Conservation (phyloP, 2,797 vertebrate species). For the Tokudaia muenninki region DNA sequence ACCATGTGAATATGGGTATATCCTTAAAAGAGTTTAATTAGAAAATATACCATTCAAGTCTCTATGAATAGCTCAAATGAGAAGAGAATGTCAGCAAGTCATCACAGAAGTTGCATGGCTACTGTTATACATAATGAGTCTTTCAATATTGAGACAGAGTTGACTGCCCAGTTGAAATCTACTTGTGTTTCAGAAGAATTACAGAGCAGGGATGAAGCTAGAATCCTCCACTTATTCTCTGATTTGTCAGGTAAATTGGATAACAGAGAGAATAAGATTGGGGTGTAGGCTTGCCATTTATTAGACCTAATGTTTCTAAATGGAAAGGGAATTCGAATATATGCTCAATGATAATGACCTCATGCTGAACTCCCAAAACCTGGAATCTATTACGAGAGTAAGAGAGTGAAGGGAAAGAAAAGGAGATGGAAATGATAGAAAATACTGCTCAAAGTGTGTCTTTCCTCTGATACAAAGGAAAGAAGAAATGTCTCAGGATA, state of each 20-base stretch:
- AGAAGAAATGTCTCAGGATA: not conserved
- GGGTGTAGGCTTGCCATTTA: not conserved
- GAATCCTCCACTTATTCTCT: not conserved
- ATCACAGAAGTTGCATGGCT: not conserved
- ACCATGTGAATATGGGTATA: not conserved
- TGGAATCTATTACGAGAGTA: not conserved
- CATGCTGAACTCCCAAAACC: not conserved
- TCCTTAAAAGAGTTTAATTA: not conserved
- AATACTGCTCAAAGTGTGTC: not conserved
- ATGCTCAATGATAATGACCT: not conserved
- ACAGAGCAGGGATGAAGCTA: not conserved
- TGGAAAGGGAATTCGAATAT: not conserved
- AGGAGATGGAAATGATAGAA: not conserved
- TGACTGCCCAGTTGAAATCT: not conserved
- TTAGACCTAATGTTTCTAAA: not conserved
- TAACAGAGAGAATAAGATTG: not conserved
- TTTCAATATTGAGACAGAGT: not conserved
- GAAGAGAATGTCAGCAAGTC: not conserved
- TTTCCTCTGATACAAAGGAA: not conserved
- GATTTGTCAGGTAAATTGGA: not conserved
- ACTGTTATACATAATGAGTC: not conserved
- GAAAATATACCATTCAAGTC: not conserved
- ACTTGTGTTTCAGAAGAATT: not conserved
- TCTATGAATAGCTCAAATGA: not conserved
- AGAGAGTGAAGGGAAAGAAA: not conserved